Evolutionary conservation across 2,888 invertebrate species (phyloP), one percentile per base, ranked within the genome.

Genomic region (Lysandra bellargus): DNA sequence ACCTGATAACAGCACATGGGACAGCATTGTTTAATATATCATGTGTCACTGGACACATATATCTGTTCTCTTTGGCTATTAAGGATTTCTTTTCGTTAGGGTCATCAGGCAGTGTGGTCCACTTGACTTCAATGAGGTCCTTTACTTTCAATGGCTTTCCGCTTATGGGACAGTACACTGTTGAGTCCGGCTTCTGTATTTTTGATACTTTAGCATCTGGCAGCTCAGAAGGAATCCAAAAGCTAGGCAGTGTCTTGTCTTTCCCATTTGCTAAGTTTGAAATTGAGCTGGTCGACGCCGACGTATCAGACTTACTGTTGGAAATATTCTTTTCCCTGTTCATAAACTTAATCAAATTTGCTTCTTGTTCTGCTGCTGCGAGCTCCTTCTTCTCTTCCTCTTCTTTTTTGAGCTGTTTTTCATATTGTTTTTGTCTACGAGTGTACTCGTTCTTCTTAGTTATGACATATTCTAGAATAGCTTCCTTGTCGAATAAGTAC

Each of bases 41-140:
- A 90, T 98, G 98, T 1, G 99, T 99, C 0, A 99, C 97, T 1
- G 99, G 98, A 89, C 99, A 99, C 97, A 99, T 99, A 88, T 99
- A 99, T 84, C 99, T 96, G 83, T 98, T 98, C 88, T 98, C 97
- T 90, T 98, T 98, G 0, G 97, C 96, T 83, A 99, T 98, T 53
- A 99, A 92, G 1, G 98, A 97, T 84, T 97, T 97, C 84, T 97
- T 98, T 83, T 97, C 97, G 87, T 97, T 97, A 0, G 98, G 97
- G 90, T 98, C 98, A 81, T 97, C 97, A 0, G 99, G 97, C 81
- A 99, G 97, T 81, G 97, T 94, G 0, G 98, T 99, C 95, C 99
- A 99, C 87, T 98, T 98, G 0, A 99, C 97, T 84, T 97, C 96
- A 84, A 99, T 97, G 60, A 99, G 95, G 90, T 99, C 99, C 88